Percentiles rank a stretch among this genome's conserved stretches.
Evolutionary conservation across 2,113 vertebrate genomes (phyloP).

Genomic region (Prionailurus bengalensis): DNA sequence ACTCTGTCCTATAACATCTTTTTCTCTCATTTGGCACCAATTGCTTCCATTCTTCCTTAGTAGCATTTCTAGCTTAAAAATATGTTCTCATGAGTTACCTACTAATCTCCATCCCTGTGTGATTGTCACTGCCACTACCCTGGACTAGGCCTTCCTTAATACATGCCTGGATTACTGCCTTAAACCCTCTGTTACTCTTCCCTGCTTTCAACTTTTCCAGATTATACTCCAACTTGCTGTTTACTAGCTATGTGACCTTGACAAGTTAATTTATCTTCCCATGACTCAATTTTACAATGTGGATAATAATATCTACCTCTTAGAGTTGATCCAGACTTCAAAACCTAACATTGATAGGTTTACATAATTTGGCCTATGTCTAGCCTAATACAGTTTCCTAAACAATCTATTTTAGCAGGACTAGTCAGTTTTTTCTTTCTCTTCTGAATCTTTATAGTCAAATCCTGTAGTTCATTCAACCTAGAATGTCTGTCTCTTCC

Average conservation of each 20-base stretch:
- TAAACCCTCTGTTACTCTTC: neutral
- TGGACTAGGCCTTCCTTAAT: neutral
- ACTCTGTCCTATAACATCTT: neutral
- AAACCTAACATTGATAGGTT: neutral
- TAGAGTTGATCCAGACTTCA: neutral
- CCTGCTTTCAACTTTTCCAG: neutral
- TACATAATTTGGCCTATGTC: neutral
- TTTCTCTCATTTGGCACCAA: neutral
- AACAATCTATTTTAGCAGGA: neutral
- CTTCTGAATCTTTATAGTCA: neutral
- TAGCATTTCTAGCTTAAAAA: neutral
- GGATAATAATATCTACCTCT: neutral
- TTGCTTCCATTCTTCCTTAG: neutral
- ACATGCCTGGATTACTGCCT: neutral
- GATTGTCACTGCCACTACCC: neutral
- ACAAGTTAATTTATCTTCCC: constrained; percentile 43
- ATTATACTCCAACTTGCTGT: neutral
- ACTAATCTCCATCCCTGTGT: neutral
- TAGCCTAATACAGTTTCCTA: neutral
- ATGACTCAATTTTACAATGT: neutral
- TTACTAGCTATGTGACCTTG: neutral
- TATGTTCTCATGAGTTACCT: neutral
- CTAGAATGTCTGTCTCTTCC: neutral
- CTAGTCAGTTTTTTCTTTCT: neutral
- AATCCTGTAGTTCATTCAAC: neutral